Percentiles rank a stretch among this genome's conserved stretches.
Evolutionary conservation across 2,113 vertebrate species (phyloP).

Genomic region (Leucopternis melanops): DNA sequence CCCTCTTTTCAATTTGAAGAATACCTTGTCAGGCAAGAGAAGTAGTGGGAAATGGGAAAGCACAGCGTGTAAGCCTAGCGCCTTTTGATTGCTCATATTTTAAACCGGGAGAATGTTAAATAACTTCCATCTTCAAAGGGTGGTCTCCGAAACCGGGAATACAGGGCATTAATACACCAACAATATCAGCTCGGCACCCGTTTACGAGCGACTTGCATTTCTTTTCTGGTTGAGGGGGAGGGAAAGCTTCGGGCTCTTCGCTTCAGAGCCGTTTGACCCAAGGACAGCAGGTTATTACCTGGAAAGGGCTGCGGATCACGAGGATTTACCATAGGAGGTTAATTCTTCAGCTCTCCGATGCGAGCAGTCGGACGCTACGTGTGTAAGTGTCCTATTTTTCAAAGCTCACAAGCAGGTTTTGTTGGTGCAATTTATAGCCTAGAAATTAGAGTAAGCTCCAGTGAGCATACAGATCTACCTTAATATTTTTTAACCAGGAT

Average conservation of each 20-base stretch:
- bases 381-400: not conserved
- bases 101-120: slow-evolving; percentile 31
- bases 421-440: not conserved
- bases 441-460: not conserved
- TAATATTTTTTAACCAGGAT: not conserved
- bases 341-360: not conserved
- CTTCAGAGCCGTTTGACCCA: slow-evolving; percentile 25
- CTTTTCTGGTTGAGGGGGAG: slow-evolving; percentile 21
- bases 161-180: not conserved
- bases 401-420: not conserved
- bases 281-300: slow-evolving; percentile 28
- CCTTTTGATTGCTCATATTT: slow-evolving; percentile 50
- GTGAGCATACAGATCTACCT: fast-evolving
- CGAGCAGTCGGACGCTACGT: not conserved
- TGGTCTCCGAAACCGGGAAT: not conserved
- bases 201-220: not conserved
- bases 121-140: slow-evolving; percentile 26
- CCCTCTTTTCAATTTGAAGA: slow-evolving; percentile 59
- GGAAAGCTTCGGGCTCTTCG: not conserved
- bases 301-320: not conserved
- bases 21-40: slow-evolving; percentile 56
- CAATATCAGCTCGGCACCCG: not conserved
- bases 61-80: not conserved
- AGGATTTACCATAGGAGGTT: slow-evolving; percentile 16
- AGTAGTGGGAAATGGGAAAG: slow-evolving; percentile 28